A percentile compares a stretch with the other conserved stretches of the same genome.
These are phyloP conservation scores for Eupeodes luniger DNA, from an alignment of 2,888 invertebrate genomes.

Conservation along the genomic window DNA sequence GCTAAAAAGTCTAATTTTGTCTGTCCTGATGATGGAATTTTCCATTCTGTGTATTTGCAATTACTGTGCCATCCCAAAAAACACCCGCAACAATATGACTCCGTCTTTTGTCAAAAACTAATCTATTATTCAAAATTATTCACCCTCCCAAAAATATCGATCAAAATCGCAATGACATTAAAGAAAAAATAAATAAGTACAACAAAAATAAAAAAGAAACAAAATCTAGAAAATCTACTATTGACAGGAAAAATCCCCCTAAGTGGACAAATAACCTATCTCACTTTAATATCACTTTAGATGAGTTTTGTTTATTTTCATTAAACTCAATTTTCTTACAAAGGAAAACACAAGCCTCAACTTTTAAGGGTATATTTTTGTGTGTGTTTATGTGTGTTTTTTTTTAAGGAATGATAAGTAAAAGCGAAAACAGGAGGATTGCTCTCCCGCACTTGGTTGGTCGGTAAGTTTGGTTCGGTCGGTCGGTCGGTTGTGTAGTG, in stretches of 20 bases:
- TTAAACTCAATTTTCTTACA: conserved; percentile 64
- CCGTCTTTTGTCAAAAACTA: conserved; percentile 22
- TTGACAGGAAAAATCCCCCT: conserved; percentile 26
- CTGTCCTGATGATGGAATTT: background rate
- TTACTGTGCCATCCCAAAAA: background rate
- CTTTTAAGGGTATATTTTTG: conserved; percentile 36
- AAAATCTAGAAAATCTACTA: conserved; percentile 22
- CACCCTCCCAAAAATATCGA: conserved; percentile 31
- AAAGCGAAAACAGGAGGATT: conserved; percentile 23
- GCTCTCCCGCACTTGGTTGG: background rate
- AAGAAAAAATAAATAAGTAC: background rate
- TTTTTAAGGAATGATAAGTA: conserved; percentile 58
- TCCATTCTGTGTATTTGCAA: conserved; percentile 15
- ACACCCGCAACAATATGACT: conserved; percentile 15
- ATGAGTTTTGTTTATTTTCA: conserved; percentile 67
- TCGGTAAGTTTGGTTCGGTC: no score
- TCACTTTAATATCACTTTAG: conserved; percentile 62
- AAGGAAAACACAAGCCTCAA: conserved; percentile 55
- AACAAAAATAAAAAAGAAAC: background rate
- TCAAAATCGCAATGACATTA: conserved; percentile 34
- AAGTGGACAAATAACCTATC: conserved; percentile 50
- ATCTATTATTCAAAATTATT: conserved; percentile 37
- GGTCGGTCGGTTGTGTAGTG: no score
- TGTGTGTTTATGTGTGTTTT: background rate
- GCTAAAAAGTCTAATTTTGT: conserved; percentile 1